A percentile compares a stretch with the other conserved stretches of the same genome.
phyloP scores from a whole-genome alignment of 2,797 vertebrate species.

The Lepus townsendii region DNA sequence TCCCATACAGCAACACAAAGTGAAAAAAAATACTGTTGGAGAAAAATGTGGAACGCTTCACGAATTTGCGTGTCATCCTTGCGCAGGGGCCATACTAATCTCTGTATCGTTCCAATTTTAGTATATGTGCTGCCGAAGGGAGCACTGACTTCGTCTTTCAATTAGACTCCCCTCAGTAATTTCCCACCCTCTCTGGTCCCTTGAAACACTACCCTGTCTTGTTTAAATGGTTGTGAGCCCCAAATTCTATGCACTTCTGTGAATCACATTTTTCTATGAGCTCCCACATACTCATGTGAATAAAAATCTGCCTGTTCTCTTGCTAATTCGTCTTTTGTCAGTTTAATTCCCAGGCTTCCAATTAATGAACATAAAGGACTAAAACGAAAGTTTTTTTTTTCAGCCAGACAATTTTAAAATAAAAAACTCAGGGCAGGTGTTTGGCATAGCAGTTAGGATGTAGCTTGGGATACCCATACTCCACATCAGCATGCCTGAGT shows the following conservation, averaged over 20 bases:
- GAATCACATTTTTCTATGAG: constrained; percentile 12
- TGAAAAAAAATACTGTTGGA: too few relatives aligned
- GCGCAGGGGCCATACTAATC: too few relatives aligned
- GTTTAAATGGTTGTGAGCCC: neutral
- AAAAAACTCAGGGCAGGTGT: too few relatives aligned
- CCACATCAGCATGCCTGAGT: too few relatives aligned
- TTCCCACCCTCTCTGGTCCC: neutral
- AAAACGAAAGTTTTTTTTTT: neutral
- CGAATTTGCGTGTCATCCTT: too few relatives aligned
- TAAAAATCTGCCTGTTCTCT: neutral
- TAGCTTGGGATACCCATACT: too few relatives aligned
- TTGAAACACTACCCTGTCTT: neutral
- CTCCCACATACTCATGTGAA: neutral
- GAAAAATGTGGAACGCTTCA: too few relatives aligned
- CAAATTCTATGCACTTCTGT: neutral
- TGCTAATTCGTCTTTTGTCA: neutral
- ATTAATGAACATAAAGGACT: neutral
- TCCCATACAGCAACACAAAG: too few relatives aligned
- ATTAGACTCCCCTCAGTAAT: neutral
- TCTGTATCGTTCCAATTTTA: too few relatives aligned
- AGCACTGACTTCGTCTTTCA: too few relatives aligned
- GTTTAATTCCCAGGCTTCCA: constrained; percentile 22
- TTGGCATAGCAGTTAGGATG: too few relatives aligned
- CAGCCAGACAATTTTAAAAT: neutral
- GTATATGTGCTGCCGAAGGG: too few relatives aligned